Evolutionary conservation across 2,113 vertebrate genomes (phyloP).

Genomic region (Isichthys henryi): DNA sequence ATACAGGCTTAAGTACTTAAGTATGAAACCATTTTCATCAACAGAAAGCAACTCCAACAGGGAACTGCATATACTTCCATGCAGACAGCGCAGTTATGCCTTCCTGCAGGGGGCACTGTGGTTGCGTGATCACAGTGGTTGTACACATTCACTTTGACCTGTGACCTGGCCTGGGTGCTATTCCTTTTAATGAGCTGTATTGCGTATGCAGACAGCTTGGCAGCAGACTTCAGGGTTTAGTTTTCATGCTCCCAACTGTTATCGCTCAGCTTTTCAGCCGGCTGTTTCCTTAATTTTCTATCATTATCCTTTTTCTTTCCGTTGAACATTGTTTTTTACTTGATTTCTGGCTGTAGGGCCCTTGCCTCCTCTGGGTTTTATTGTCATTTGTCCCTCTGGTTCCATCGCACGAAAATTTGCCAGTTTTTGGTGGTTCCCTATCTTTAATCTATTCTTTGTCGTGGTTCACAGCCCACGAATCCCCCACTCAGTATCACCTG

Average conservation of each 20-base stretch:
- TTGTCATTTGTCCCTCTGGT: not conserved
- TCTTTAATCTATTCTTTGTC: not conserved
- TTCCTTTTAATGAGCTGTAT: not conserved
- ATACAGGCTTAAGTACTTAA: not conserved
- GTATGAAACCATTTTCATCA: not conserved
- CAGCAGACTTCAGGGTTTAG: not conserved
- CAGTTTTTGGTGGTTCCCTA: not conserved
- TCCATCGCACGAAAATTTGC: not conserved
- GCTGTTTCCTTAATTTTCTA: not conserved
- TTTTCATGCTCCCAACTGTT: not conserved
- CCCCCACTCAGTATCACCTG: not conserved
- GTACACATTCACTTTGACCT: not conserved
- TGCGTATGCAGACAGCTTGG: not conserved
- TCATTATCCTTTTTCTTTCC: not conserved
- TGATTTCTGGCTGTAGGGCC: not conserved
- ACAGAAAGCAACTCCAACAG: not conserved
- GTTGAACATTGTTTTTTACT: not conserved
- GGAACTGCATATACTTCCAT: not conserved
- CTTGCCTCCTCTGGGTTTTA: not conserved
- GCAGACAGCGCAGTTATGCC: not conserved
- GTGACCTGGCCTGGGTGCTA: not conserved
- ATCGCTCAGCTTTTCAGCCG: not conserved
- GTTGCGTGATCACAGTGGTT: not conserved
- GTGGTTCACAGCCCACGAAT: not conserved
- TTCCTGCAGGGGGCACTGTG: not conserved